Evolutionary conservation across 2,113 vertebrate species (phyloP), one percentile per base, ranked within the genome.

Genomic region (Epinephelus fuscoguttatus): DNA sequence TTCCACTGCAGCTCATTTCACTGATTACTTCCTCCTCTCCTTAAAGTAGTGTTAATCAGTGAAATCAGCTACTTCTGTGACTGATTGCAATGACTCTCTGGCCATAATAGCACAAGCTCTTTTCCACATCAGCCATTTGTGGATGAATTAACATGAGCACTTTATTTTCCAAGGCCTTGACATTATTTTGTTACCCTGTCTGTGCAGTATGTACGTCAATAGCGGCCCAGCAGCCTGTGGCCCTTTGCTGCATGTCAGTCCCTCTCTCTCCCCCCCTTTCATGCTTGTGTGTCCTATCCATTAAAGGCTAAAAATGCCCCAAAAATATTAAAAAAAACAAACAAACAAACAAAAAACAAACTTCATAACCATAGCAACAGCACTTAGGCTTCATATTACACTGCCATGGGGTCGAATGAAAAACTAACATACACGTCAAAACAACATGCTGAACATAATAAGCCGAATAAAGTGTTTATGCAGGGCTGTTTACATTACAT

Each of bases 41-140:
- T 81, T 81, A 67, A 47, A 67, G 47, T 10, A 21, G 60, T 18
- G 37, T 55, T 81, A 72, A 85, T 85, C 72, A 85, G 66, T 45
- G 47, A 72, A 75, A 71, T 70, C 84, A 61, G 72, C 52, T 45
- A 75, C 53, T 61, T 72, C 67, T 11, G 15, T 25, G 61, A 53
- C 68, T 84, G 81, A 78, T 78, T 78, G 75, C 53, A 55, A 23
- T 25, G 53, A 72, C 33, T 66, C 63, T 70, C 40, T 50, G 40
- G 52, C 42, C 61, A 40, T 42, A 23, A 47, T 18, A 23, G 68
- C 23, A 33, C 30, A 45, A 25, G 37, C 40, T 55, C 55, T 55
- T 70, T 62, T 70, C 59, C 40, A 17, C 50, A 71, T 66, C 67
- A 83, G 52, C 27, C 27, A 18, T 71, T 27, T 66, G 17, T 59